phyloP scores from a whole-genome alignment of 1,140 invertebrate species.

The Epicauta chinensis region DNA sequence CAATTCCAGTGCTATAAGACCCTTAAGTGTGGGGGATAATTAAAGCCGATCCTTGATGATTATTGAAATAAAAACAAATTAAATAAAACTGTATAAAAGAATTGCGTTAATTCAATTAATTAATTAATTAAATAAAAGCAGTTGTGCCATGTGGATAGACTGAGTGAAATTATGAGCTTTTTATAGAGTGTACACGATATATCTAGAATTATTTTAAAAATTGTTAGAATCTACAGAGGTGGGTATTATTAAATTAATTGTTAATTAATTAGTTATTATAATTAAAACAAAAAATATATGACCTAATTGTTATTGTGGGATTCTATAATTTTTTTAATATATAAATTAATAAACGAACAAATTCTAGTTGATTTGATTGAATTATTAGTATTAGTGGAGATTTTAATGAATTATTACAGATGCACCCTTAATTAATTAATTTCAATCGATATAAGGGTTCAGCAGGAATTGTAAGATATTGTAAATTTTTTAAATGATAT shows the following conservation, averaged over 20 bases:
- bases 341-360: background rate
- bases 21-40: background rate
- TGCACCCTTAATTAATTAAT: background rate
- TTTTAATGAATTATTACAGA: no score
- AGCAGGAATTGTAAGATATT: conserved; percentile 29
- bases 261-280: no score
- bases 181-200: conserved; percentile 17
- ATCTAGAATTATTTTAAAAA: background rate
- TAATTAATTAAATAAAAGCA: conserved; percentile 1
- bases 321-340: conserved; percentile 13
- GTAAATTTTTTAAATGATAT: conserved; percentile 19
- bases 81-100: no score
- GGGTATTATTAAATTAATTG: conserved; percentile 8
- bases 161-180: conserved; percentile 24
- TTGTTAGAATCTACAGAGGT: conserved; percentile 20
- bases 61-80: conserved; percentile 1
- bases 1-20: background rate
- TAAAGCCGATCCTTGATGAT: conserved; percentile 1
- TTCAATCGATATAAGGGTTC: conserved; percentile 7
- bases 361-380: no score
- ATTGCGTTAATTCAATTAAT: no score
- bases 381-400: no score
- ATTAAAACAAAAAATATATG: conserved; percentile 1
- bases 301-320: conserved; percentile 20
- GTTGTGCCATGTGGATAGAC: conserved; percentile 21